Evolutionary conservation across 2,113 vertebrate genomes (phyloP).

Genomic region (Cebidichthys violaceus): DNA sequence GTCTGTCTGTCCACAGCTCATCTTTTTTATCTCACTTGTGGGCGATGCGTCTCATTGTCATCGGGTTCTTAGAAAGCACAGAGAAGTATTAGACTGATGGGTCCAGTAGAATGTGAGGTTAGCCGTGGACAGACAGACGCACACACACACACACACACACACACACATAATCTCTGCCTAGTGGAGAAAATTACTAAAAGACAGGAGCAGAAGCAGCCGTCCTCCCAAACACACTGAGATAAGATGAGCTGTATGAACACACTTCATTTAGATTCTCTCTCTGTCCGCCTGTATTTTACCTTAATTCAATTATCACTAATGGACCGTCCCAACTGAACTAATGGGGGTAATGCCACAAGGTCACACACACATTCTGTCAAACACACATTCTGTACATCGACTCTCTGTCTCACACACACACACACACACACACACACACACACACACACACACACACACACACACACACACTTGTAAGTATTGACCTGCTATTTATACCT

Average conservation of each 20-base stretch:
- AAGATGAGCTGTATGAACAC: conserved; percentile 14
- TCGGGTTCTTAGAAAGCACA: too few species aligned
- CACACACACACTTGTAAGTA: background rate
- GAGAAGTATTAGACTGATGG: background rate
- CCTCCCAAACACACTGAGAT: background rate
- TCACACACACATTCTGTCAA: conserved; percentile 12
- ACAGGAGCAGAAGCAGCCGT: too few species aligned
- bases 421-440: conserved; percentile 8
- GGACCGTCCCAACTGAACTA: conserved; percentile 51
- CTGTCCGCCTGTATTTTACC: conserved; percentile 38
- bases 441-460: background rate
- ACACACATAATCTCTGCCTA: too few species aligned
- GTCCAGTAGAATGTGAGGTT: background rate
- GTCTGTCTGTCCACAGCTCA: too few species aligned
- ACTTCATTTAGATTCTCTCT: conserved; percentile 59
- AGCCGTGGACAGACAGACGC: background rate
- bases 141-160: too few species aligned
- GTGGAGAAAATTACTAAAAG: too few species aligned
- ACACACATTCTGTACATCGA: background rate
- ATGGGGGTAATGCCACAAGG: conserved; percentile 42
- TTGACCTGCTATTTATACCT: background rate
- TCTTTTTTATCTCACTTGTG: too few species aligned
- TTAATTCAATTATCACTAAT: conserved; percentile 72
- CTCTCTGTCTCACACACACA: background rate
- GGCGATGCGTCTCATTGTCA: too few species aligned